Evolutionary conservation across 2,888 invertebrate genomes (phyloP).

Genomic region (Pyrrhopygopsis socrates): DNA sequence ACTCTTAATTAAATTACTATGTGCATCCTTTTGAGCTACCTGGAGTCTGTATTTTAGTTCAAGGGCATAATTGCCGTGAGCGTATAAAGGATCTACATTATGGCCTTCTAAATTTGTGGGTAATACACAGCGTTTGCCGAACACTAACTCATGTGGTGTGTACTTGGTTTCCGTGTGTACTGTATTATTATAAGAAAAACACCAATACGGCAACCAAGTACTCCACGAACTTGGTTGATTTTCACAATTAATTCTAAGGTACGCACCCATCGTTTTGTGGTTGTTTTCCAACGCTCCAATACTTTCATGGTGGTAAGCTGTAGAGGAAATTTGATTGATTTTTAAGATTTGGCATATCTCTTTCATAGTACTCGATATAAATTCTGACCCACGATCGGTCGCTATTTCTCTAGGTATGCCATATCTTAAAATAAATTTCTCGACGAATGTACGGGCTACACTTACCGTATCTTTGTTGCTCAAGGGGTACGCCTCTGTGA

Average conservation of each 20-base stretch:
- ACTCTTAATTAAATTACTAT: constrained; percentile 42
- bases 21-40: constrained; percentile 50
- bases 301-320: constrained; percentile 53
- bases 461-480: constrained; percentile 33
- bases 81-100: constrained; percentile 46
- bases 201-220: constrained; percentile 47
- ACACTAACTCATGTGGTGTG: constrained; percentile 61
- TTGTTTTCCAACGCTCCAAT: constrained; percentile 49
- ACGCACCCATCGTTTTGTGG: constrained; percentile 34
- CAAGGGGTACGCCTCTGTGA: constrained; percentile 52
- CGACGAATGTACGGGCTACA: constrained; percentile 54
- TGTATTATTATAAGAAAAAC: constrained; percentile 43
- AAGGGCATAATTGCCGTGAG: constrained; percentile 34
- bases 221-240: constrained; percentile 24
- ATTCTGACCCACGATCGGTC: constrained; percentile 62
- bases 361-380: constrained; percentile 41
- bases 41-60: constrained; percentile 62
- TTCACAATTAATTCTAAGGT: constrained; percentile 33
- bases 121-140: constrained; percentile 44
- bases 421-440: constrained; percentile 61
- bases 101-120: constrained; percentile 38
- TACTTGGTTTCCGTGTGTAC: constrained; percentile 48
- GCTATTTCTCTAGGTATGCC: constrained; percentile 53
- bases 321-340: constrained; percentile 35
- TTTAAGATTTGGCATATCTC: constrained; percentile 45